Base-by-base conservation (phyloP, 2,888 invertebrate species). In the Liposcelis brunnea region DNA sequence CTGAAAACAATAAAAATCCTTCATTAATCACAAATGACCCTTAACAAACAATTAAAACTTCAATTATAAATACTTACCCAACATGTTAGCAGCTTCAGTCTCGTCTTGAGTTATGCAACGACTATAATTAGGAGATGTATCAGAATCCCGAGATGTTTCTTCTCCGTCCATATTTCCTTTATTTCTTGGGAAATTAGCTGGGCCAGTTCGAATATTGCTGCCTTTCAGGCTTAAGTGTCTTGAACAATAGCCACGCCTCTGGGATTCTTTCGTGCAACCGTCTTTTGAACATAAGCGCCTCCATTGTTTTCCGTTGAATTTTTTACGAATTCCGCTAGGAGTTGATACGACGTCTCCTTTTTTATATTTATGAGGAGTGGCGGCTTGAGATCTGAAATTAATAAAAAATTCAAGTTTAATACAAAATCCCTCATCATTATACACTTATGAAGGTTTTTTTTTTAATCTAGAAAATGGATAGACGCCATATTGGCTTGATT, bases 291-390 rank as follows among this genome's bases (percentile, higher is more conserved):
- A 98, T 51, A 98, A 73, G 56, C 97, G 73, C 50, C 97, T 75
- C 98, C 97, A 98, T 63, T 98, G 98, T 67, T 98, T 98, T 32
- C 98, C 98, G 69, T 98, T 98, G 66, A 93, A 98, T 69, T 97
- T 98, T 69, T 98, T 98, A 11, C 95, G 72, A 56, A 98, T 93
- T 52, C 97, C 97, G 55, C 85, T 89, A 2, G 90, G 86, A 42
- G 89, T 89, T 3, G 83, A 80, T 31, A 91, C 89, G 47, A 95
- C 87, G 64, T 98, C 95, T 52, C 97, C 97, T 67, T 97, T 97
- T 68, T 90, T 89, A 68, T 89, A 91, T 64, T 89, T 90, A 68
- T 89, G 89, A 61, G 91, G 90, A 52, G 90, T 89, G 54, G 87
- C 84, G 61, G 87, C 85, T 71, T 89, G 87, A 70, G 85, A 85